These are phyloP conservation scores for Phyllopteryx taeniolatus DNA, from an alignment of 2,113 vertebrate genomes.

Conservation along the genomic window DNA sequence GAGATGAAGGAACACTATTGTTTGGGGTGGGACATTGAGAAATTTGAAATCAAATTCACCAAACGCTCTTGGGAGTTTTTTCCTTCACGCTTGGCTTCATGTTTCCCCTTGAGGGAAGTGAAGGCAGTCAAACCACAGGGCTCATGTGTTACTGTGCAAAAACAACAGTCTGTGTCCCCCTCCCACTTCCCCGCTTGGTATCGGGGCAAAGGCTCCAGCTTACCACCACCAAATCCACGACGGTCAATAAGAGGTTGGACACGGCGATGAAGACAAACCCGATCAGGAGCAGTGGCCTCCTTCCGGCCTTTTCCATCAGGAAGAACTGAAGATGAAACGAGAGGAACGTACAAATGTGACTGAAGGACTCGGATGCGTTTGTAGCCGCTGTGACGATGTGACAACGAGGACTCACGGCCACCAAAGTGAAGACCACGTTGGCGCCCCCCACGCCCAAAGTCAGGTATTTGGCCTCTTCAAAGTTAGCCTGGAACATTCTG, in stretches of 20 bases:
- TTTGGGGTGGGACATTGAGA: too few relatives aligned
- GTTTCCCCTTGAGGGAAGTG: background rate
- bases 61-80: background rate
- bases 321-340: conserved; percentile 59
- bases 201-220: conserved; percentile 6
- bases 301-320: conserved; percentile 62
- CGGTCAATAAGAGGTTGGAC: conserved; percentile 72
- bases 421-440: conserved; percentile 69
- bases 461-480: conserved; percentile 65
- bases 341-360: background rate
- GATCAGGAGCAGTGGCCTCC: conserved; percentile 63
- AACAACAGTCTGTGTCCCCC: background rate
- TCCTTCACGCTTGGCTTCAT: background rate
- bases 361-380: background rate
- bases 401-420: conserved; percentile 56
- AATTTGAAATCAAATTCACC: too few relatives aligned
- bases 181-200: background rate
- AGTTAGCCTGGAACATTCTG: conserved; percentile 62
- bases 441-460: conserved; percentile 62
- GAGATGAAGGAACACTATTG: too few relatives aligned
- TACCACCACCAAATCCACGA: conserved; percentile 71
- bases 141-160: background rate
- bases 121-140: background rate
- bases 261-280: conserved; percentile 58
- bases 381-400: background rate